Percentiles rank a stretch among this genome's conserved stretches.
phyloP scores from a whole-genome alignment of 2,888 invertebrate species.

The Drosophila cracens region DNA sequence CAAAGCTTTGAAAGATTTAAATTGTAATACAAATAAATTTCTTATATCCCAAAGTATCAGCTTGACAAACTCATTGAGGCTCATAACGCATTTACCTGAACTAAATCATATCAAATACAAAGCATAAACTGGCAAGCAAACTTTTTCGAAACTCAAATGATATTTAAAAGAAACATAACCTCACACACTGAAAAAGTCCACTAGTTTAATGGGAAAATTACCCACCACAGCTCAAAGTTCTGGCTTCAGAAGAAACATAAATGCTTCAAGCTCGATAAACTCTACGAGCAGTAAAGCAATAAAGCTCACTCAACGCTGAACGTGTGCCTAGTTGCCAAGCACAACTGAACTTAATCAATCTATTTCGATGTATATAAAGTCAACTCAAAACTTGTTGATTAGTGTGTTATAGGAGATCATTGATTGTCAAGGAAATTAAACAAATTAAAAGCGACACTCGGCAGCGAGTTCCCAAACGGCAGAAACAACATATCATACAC shows the following conservation, averaged over 20 bases:
- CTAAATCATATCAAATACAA: neutral
- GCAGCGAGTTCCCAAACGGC: slow-evolving; percentile 65
- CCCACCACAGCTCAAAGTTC: neutral
- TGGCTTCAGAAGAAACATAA: neutral
- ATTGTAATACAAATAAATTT: neutral
- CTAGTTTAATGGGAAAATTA: neutral
- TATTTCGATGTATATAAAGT: neutral
- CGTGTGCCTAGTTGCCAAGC: neutral
- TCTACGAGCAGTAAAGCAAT: slow-evolving; percentile 2
- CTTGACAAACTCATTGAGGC: neutral
- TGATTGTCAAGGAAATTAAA: slow-evolving; percentile 54
- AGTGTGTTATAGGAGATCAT: slow-evolving; percentile 48
- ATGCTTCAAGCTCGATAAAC: neutral
- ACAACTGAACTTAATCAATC: neutral
- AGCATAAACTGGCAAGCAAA: neutral
- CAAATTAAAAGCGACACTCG: slow-evolving; percentile 77
- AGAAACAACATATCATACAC: slow-evolving; percentile 10
- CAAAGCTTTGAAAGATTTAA: neutral
- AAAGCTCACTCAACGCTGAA: slow-evolving; percentile 5
- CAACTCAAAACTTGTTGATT: slow-evolving; percentile 31
- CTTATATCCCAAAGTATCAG: neutral
- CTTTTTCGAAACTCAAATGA: neutral
- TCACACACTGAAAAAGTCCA: neutral
- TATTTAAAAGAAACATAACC: neutral
- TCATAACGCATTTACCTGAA: neutral